Conservation (phyloP, 2,797 vertebrate genomes). For the Apogon talboti region DNA sequence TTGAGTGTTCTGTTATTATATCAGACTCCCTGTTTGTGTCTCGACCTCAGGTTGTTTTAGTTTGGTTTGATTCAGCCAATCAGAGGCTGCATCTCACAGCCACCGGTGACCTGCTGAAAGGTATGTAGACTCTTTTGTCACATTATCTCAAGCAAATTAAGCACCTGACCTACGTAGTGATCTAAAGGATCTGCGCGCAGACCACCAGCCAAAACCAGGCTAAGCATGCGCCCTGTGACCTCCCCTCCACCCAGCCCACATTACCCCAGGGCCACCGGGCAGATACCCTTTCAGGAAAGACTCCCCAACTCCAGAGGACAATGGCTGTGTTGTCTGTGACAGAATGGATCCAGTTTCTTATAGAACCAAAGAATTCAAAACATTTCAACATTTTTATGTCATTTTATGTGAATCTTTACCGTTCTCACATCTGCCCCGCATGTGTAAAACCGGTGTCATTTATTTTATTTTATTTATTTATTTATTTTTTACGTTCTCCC, state of each 20-base stretch:
- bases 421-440: background rate
- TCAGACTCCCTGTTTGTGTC: slow-evolving; percentile 1
- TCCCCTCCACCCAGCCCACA: slow-evolving; percentile 44
- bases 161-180: slow-evolving; percentile 65
- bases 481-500: background rate
- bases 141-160: slow-evolving; percentile 61
- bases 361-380: slow-evolving; percentile 67
- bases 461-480: too few species aligned
- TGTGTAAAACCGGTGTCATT: background rate
- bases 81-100: slow-evolving; percentile 4
- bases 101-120: slow-evolving; percentile 8
- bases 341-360: slow-evolving; percentile 76
- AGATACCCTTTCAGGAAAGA: slow-evolving; percentile 79
- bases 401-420: slow-evolving; percentile 34
- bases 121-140: slow-evolving; percentile 38
- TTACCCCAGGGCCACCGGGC: slow-evolving; percentile 71
- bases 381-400: slow-evolving; percentile 47
- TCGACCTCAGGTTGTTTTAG: slow-evolving; percentile 14
- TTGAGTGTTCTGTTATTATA: background rate
- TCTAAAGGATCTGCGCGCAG: slow-evolving; percentile 43
- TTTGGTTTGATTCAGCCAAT: slow-evolving; percentile 18
- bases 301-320: slow-evolving; percentile 74
- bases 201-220: slow-evolving; percentile 65
- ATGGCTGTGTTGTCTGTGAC: slow-evolving; percentile 81
- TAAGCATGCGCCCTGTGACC: slow-evolving; percentile 74